Evolutionary conservation across 1,140 invertebrate species (phyloP).

Genomic region (Elysia chlorotica): DNA sequence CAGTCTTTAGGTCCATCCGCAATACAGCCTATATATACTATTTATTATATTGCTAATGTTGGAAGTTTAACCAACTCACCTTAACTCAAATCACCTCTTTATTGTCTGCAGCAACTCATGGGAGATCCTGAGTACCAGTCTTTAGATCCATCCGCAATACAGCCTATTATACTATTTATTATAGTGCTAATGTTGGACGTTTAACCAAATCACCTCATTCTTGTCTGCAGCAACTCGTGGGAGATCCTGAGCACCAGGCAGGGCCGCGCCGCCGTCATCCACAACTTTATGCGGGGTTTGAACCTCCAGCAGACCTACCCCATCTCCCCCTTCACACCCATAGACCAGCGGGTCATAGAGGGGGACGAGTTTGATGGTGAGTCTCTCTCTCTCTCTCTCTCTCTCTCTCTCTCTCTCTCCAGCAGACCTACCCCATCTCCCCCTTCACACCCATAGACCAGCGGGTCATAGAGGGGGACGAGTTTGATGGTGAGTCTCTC

Average conservation of each 20-base stretch:
- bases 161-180: too few species aligned
- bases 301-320: conserved; percentile 60
- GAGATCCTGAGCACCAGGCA: conserved; percentile 56
- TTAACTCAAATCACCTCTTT: too few species aligned
- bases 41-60: too few species aligned
- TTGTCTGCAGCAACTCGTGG: too few species aligned
- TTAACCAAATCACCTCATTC: too few species aligned
- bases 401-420: not conserved
- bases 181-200: too few species aligned
- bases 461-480: not conserved
- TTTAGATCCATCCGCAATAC: too few species aligned
- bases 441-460: conserved; percentile 26
- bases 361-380: conserved; percentile 60
- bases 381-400: not conserved
- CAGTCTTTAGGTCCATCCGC: too few species aligned
- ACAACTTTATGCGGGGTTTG: conserved; percentile 65
- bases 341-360: conserved; percentile 16
- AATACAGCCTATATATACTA: too few species aligned
- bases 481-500: not conserved
- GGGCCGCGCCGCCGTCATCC: conserved; percentile 63
- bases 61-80: too few species aligned
- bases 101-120: too few species aligned
- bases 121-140: conserved; percentile 49
- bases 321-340: conserved; percentile 58
- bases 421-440: not conserved